phyloP scores from a whole-genome alignment of 2,888 invertebrate genomes.

The Pammene fasciana region DNA sequence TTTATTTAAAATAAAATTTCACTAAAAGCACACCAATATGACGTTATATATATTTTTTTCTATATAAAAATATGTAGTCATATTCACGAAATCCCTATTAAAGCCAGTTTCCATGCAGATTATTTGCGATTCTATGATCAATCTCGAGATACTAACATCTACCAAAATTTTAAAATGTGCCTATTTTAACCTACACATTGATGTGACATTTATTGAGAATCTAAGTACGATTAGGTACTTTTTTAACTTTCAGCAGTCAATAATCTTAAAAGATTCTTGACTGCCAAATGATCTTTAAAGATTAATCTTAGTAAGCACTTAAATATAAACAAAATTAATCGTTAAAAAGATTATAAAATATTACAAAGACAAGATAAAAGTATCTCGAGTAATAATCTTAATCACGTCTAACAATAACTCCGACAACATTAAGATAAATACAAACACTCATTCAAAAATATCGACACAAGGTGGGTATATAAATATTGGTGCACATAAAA shows the following conservation, averaged over 20 bases:
- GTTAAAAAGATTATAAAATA: no score
- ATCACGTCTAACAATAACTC: constrained; percentile 45
- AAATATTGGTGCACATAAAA: constrained; percentile 47
- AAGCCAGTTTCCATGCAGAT: constrained; percentile 73
- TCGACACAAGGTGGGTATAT: constrained; percentile 37
- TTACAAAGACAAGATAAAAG: constrained; percentile 22
- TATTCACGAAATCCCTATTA: constrained; percentile 63
- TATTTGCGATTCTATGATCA: constrained; percentile 47
- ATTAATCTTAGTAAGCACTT: no score
- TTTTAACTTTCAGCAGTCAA: constrained; percentile 6
- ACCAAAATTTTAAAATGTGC: neutral
- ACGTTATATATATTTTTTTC: constrained; percentile 41
- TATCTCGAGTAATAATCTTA: constrained; percentile 34
- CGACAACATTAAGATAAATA: constrained; percentile 45
- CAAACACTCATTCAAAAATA: constrained; percentile 38
- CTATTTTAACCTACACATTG: neutral
- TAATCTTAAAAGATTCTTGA: neutral
- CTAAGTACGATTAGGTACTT: neutral
- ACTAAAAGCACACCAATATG: constrained; percentile 58
- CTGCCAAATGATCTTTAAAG: no score
- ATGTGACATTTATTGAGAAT: neutral
- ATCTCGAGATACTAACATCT: constrained; percentile 46
- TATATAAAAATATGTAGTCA: constrained; percentile 43
- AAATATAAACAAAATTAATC: no score
- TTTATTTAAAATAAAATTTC: constrained; percentile 5